phyloP scores from a whole-genome alignment of 2,113 vertebrate species.

The Oryzias curvinotus region DNA sequence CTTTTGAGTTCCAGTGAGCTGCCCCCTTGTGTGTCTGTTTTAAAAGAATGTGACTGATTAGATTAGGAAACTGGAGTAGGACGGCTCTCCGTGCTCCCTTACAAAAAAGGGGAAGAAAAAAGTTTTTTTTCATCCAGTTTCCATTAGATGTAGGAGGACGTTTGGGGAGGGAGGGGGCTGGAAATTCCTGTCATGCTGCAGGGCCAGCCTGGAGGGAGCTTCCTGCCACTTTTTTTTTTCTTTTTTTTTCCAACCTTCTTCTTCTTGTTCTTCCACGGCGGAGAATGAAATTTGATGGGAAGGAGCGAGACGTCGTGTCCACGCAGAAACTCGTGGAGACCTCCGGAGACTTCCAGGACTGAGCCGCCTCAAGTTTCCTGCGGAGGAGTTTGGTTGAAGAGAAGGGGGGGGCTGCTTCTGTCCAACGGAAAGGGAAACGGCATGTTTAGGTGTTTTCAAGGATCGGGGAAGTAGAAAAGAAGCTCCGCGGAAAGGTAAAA shows the following conservation, averaged over 20 bases:
- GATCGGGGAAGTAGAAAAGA: no score
- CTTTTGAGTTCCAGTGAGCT: background rate
- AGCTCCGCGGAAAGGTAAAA: no score
- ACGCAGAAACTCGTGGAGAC: background rate
- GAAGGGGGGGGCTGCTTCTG: no score
- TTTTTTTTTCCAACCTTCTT: background rate
- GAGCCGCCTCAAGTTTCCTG: background rate
- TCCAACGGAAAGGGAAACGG: no score
- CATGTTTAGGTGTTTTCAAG: no score
- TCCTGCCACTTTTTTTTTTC: slow-evolving; percentile 23
- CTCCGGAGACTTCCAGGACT: background rate
- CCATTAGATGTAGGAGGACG: slow-evolving; percentile 17
- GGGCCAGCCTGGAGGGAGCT: slow-evolving; percentile 22
- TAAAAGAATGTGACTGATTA: background rate
- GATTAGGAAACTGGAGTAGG: slow-evolving; percentile 10
- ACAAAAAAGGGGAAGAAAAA: background rate
- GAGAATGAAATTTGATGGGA: slow-evolving; percentile 14
- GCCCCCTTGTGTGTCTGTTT: background rate
- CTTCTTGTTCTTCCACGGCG: slow-evolving; percentile 12
- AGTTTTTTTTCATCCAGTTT: slow-evolving; percentile 31
- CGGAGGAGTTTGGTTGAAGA: no score
- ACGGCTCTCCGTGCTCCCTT: slow-evolving; percentile 25
- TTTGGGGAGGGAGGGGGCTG: slow-evolving; percentile 12
- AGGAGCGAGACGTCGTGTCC: background rate
- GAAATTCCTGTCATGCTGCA: slow-evolving; percentile 47